These are phyloP conservation scores for Phrynosoma platyrhinos DNA, from an alignment of 2,113 vertebrate species.

Conservation along the genomic window DNA sequence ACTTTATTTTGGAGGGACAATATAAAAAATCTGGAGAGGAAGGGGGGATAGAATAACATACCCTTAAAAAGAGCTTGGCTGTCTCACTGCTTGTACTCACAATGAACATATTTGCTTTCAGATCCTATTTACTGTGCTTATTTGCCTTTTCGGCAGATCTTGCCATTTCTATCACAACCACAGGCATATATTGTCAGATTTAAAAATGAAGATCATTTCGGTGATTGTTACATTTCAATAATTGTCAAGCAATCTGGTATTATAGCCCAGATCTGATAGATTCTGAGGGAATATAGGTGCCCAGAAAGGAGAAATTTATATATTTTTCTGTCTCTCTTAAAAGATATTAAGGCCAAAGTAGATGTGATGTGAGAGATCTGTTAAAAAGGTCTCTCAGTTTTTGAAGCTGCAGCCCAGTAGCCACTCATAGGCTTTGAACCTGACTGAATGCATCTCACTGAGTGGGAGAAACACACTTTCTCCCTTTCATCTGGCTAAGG, in stretches of 20 bases:
- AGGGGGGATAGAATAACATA: not conserved
- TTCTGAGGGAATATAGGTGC: not conserved
- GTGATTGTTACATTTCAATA: conserved; percentile 23
- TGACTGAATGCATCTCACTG: not conserved
- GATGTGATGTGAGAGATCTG: not conserved
- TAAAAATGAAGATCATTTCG: conserved; percentile 33
- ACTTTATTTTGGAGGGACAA: not conserved
- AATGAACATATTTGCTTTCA: not conserved
- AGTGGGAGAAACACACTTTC: not conserved
- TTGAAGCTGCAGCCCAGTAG: not conserved
- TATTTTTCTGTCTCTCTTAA: not conserved
- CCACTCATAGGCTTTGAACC: not conserved
- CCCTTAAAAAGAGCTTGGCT: not conserved
- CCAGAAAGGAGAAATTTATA: not conserved
- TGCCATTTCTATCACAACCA: not conserved
- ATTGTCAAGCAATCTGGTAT: not conserved
- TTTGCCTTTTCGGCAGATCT: conserved; percentile 30
- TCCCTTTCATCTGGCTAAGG: not conserved
- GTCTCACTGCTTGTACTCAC: not conserved
- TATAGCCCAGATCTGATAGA: not conserved
- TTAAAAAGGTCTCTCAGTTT: not conserved
- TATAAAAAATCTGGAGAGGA: not conserved
- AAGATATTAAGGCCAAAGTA: not conserved
- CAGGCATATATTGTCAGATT: not conserved
- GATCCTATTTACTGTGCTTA: not conserved